Base-by-base conservation (phyloP, 2,113 vertebrate species). In the Actinemys pallida region DNA sequence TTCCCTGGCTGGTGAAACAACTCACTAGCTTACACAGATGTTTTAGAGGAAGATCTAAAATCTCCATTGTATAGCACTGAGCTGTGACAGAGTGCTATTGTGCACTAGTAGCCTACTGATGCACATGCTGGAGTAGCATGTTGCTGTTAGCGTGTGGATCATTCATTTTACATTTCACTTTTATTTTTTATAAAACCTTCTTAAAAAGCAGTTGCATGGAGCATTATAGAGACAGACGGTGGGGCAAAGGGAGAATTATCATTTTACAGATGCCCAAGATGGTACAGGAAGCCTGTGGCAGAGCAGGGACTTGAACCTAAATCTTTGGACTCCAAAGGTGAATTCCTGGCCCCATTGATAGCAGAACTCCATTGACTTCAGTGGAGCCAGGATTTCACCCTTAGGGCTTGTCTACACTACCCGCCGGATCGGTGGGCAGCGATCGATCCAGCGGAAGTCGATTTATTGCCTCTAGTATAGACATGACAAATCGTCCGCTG, bases 221-320 rank as follows among this genome's bases (percentile, higher is more conserved):
- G 35, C 31, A n/a, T 69, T 69, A 35, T 69, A 35, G 62, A 13
- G 13, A 45, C 39, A 76, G 45, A 22, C 10, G 10, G 22, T 42
- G 22, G 19, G 9, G 39, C 10, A 42, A 42, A 6, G 11, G 39
- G 20, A 39, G 22, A 10, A 39, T 25, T 25, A 4, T 22, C n/a
- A 75, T 75, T 42, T 42, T 75, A 42, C 39, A 11, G n/a, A 22
- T 42, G 22, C n/a, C 14, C 42, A 25, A 1, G 54, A 80, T 42
- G 54, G 52, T 47, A 12, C 1, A 1, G 11, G 59, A 1, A 0
- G 6, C 45, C 65, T 80, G 39, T 31, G 29, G 59, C 12, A 65
- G 59, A 65, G 31, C 59, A 31, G 3, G 29, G 49, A 90, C 45
- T 7, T 39, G 92, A 85, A 81, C 11, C 16, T 6, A 59, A 42